These are phyloP conservation scores for Trachelus tabidus DNA, from an alignment of 2,888 invertebrate genomes.

Conservation along the genomic window DNA sequence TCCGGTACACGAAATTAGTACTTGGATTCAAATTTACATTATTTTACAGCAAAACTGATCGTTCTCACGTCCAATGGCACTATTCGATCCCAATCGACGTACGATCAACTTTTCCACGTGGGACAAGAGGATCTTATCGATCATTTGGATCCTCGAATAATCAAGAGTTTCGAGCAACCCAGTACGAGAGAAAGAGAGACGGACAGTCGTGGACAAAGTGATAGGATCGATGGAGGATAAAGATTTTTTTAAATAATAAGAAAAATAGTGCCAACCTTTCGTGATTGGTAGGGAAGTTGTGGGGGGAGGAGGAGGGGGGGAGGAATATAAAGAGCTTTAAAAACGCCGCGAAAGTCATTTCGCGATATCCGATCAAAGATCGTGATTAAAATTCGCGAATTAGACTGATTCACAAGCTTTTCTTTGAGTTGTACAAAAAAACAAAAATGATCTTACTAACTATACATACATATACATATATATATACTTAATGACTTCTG, in stretches of 20 bases:
- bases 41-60: not conserved
- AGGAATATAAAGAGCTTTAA: slow-evolving; percentile 2
- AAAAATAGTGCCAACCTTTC: not conserved
- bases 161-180: not conserved
- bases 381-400: not conserved
- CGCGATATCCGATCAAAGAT: not conserved
- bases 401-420: not conserved
- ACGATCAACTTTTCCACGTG: not conserved
- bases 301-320: not conserved
- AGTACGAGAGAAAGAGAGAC: not conserved
- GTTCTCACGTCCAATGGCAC: not conserved
- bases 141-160: not conserved
- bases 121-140: not conserved
- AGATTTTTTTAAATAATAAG: not conserved
- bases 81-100: not conserved
- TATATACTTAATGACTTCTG: not conserved
- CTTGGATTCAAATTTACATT: not conserved
- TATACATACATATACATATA: not conserved
- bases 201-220: not conserved
- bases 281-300: not conserved
- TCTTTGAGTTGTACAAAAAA: not conserved
- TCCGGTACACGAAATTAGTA: not conserved
- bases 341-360: not conserved
- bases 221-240: not conserved
- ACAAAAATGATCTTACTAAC: not conserved